Evolutionary conservation across 2,888 invertebrate species (phyloP), one percentile per base, ranked within the genome.

Genomic region (Onchidella celtica): DNA sequence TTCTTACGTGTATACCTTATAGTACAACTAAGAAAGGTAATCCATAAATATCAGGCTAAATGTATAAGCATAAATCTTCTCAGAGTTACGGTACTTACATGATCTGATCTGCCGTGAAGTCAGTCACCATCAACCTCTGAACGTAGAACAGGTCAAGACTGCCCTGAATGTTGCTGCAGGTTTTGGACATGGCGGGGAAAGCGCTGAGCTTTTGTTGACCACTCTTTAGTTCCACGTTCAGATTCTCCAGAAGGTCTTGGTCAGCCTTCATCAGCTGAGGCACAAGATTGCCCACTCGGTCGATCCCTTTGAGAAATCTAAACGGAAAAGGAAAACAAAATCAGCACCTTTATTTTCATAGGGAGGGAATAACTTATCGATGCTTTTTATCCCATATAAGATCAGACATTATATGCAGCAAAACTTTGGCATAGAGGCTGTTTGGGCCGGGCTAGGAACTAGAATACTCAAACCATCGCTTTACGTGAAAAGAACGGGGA

Each of bases 261-360:
- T 91, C 91, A 9, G 91, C 89, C 70, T 87, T 88, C 21, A 90
- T 83, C 69, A 91, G 89, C 78, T 89, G 89, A 4, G 90, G 90
- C 38, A 91, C 88, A 82, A 89, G 70, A 14, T 36, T 61, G 24
- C 81, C 81, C n/a, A 83, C 79, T 14, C 79, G 65, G 75, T 84
- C 84, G 24, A 84, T 81, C 24, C 84, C 75, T 65, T 84, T 84
- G 66, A 81, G 69, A 24, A 84, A 75, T 29, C 83, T 83, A 72
- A n/a, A 65, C 24, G 55, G 34, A 32, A 27, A 65, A n/a, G 9
- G 11, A 40, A 70, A 9, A 32, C 9, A n/a, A 40, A 36, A 4
- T n/a, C 6, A n/a, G n/a, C n/a, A n/a, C n/a, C n/a, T n/a, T n/a
- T n/a, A n/a, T n/a, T n/a, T n/a, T n/a, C n/a, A n/a, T n/a, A n/a